Percentiles rank a stretch among this genome's conserved stretches.
phyloP scores from a whole-genome alignment of 37 sponge, comb jelly and placozoan species.

The Chondrosia reniformis region DNA sequence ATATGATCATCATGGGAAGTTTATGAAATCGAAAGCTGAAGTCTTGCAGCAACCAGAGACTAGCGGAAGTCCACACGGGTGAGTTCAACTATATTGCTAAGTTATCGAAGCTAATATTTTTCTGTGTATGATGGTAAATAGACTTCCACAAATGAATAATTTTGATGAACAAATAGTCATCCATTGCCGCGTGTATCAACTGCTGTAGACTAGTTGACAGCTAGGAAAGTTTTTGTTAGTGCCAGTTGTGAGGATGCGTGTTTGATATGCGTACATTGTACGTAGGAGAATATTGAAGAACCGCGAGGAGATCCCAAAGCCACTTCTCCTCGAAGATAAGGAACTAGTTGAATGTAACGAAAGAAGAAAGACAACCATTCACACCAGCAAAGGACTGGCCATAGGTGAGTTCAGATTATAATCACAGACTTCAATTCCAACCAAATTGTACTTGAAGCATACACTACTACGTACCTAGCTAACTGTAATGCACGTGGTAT shows the following conservation, averaged over 20 bases:
- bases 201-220: background rate
- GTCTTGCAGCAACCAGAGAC: slow-evolving; percentile 86
- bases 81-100: background rate
- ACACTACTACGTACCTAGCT: too few species aligned
- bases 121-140: slow-evolving; percentile 4
- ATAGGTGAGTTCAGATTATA: too few species aligned
- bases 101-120: background rate
- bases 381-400: slow-evolving; percentile 69
- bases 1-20: slow-evolving; percentile 89
- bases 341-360: slow-evolving; percentile 33
- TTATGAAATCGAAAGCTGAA: slow-evolving; percentile 77
- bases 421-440: too few species aligned
- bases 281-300: slow-evolving; percentile 70
- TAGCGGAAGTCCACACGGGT: slow-evolving; percentile 54
- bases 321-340: slow-evolving; percentile 48
- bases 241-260: background rate
- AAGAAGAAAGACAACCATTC: slow-evolving; percentile 46
- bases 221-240: background rate
- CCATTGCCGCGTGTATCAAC: background rate
- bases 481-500: too few species aligned
- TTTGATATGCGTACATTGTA: background rate
- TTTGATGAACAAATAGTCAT: background rate
- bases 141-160: background rate
- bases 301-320: slow-evolving; percentile 30
- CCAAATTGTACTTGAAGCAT: too few species aligned